These are phyloP conservation scores for Prosopocoilus inquinatus DNA, from an alignment of 2,888 invertebrate species.

Conservation along the genomic window DNA sequence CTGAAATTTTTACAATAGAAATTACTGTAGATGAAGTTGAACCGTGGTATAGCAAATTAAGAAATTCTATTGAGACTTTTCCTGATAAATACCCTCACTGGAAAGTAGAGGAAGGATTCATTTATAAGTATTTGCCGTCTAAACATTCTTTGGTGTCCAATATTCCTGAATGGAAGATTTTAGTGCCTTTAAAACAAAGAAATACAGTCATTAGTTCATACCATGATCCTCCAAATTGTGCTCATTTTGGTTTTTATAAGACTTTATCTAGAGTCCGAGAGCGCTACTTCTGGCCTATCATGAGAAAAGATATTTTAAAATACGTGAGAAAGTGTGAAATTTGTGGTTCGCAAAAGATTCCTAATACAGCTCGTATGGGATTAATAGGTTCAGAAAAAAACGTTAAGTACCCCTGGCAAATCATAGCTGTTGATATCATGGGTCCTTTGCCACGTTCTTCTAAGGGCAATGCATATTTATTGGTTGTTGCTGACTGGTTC, in stretches of 20 bases:
- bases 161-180: slow-evolving; percentile 27
- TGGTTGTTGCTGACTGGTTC: background rate
- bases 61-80: too few species aligned
- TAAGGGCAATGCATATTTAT: background rate
- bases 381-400: slow-evolving; percentile 1
- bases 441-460: background rate
- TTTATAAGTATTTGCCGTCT: too few species aligned
- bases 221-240: slow-evolving; percentile 22
- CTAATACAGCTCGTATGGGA: background rate
- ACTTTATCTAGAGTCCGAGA: slow-evolving; percentile 24
- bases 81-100: too few species aligned
- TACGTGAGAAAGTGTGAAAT: background rate
- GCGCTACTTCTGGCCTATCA: slow-evolving; percentile 24
- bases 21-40: too few species aligned
- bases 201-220: slow-evolving; percentile 11
- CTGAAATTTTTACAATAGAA: too few species aligned
- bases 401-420: background rate
- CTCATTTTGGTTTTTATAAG: slow-evolving; percentile 27
- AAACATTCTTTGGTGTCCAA: background rate
- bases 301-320: slow-evolving; percentile 9
- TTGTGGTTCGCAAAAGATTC: background rate
- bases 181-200: slow-evolving; percentile 23
- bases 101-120: too few species aligned
- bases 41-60: too few species aligned
- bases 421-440: background rate